phyloP scores from a whole-genome alignment of 1,140 invertebrate genomes.

The Cotesia glomerata region DNA sequence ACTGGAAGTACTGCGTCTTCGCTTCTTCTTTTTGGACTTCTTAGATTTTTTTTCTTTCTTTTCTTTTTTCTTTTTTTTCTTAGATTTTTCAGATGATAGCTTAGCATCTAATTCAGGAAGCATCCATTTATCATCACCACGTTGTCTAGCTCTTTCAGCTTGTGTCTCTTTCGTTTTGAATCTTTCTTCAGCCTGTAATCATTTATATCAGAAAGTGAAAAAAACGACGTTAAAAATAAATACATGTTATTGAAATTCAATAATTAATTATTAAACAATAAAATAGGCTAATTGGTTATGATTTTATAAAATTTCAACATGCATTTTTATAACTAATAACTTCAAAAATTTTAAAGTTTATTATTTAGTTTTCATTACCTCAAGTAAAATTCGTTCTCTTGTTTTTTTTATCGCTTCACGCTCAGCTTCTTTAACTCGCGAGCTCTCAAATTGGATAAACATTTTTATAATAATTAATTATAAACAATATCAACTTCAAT shows the following conservation, averaged over 20 bases:
- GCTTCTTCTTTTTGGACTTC: constrained; percentile 45
- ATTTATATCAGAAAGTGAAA: neutral
- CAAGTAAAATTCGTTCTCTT: constrained; percentile 47
- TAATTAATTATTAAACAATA: no score
- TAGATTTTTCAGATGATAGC: constrained; percentile 33
- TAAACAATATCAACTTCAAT: neutral
- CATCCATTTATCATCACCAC: constrained; percentile 59
- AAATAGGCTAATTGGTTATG: no score
- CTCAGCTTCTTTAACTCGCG: constrained; percentile 52
- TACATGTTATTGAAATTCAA: neutral
- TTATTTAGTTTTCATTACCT: constrained; percentile 33
- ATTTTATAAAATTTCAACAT: constrained; percentile 1
- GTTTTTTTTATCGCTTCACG: constrained; percentile 50
- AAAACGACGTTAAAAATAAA: constrained; percentile 9
- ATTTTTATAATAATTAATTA: neutral
- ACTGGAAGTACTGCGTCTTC: constrained; percentile 34
- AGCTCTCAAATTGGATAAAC: constrained; percentile 59
- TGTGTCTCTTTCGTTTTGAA: constrained; percentile 43
- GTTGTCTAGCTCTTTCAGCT: constrained; percentile 46
- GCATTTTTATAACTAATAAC: neutral
- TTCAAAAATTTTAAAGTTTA: neutral
- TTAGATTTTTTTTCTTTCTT: constrained; percentile 45
- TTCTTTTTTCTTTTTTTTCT: constrained; percentile 39
- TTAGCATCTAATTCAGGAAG: constrained; percentile 54
- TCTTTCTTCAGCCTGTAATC: constrained; percentile 45